phyloP scores from a whole-genome alignment of 2,888 invertebrate species.

The Hirtodrosophila histrioides region DNA sequence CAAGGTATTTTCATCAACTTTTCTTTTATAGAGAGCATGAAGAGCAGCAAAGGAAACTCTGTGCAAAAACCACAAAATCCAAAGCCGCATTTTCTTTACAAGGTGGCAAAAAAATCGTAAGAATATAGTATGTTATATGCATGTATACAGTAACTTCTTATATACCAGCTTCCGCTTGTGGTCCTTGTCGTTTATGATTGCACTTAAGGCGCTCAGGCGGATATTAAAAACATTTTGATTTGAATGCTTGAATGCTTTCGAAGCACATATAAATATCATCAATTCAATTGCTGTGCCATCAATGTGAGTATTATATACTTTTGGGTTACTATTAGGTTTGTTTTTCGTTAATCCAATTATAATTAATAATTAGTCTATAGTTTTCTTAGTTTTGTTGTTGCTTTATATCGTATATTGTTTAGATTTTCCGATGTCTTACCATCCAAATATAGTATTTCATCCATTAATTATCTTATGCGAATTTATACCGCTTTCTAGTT shows the following conservation, averaged over 20 bases:
- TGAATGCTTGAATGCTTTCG: neutral
- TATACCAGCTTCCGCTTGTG: constrained; percentile 2
- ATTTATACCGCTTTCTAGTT: too few relatives aligned
- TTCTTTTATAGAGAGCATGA: neutral
- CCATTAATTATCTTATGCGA: too few relatives aligned
- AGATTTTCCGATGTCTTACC: too few relatives aligned
- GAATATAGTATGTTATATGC: constrained; percentile 1
- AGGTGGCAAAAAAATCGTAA: neutral
- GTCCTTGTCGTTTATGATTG: constrained; percentile 3
- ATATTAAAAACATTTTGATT: constrained; percentile 35
- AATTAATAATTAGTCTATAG: too few relatives aligned
- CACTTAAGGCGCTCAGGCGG: constrained; percentile 25
- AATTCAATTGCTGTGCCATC: too few relatives aligned
- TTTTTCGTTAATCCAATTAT: too few relatives aligned
- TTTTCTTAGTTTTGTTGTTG: too few relatives aligned
- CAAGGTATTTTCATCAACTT: constrained; percentile 18
- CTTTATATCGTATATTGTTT: too few relatives aligned
- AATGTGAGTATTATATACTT: too few relatives aligned
- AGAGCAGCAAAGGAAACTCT: neutral
- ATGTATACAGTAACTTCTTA: constrained; percentile 5
- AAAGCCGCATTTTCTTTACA: constrained; percentile 1
- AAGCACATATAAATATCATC: too few relatives aligned
- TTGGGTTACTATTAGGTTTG: too few relatives aligned
- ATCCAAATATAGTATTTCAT: too few relatives aligned
- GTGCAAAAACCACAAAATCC: constrained; percentile 5